These are phyloP conservation scores for Salarias fasciatus DNA, from an alignment of 2,797 vertebrate genomes.

Conservation along the genomic window DNA sequence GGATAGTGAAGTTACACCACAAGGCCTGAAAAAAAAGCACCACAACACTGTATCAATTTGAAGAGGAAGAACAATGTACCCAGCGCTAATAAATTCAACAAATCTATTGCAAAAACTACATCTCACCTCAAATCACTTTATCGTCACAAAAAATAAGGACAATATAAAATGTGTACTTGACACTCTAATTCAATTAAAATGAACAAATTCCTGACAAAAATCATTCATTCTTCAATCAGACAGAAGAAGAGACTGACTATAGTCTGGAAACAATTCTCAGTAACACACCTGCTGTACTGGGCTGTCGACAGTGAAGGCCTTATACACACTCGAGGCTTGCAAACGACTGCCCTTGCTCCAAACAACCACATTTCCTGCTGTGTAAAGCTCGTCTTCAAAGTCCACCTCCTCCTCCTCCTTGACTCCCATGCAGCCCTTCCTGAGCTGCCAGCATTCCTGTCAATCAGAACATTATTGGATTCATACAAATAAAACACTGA, in stretches of 20 bases:
- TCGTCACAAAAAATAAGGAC: too few relatives aligned
- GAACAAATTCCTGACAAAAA: too few relatives aligned
- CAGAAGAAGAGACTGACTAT: not conserved
- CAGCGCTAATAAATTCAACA: too few relatives aligned
- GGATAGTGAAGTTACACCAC: conserved; percentile 94
- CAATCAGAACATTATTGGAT: conserved; percentile 9
- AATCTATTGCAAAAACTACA: too few relatives aligned
- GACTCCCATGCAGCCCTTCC: conserved; percentile 86
- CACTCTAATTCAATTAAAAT: too few relatives aligned
- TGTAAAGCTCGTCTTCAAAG: conserved; percentile 95
- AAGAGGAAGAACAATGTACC: too few relatives aligned
- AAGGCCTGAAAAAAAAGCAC: conserved; percentile 86
- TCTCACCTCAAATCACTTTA: too few relatives aligned
- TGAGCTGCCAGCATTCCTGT: conserved; percentile 94
- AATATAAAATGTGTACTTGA: too few relatives aligned
- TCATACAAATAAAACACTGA: not conserved
- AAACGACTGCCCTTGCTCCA: conserved; percentile 94
- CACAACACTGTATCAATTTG: conserved; percentile 43
- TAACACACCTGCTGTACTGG: conserved; percentile 90
- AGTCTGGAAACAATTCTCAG: not conserved
- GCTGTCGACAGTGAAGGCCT: conserved; percentile 96
- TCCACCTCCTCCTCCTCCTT: conserved; percentile 87
- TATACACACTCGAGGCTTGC: conserved; percentile 89
- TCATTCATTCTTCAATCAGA: not conserved
- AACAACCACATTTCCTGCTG: conserved; percentile 93